Conservation (phyloP, 2,888 invertebrate genomes). For the Patella pellucida region DNA sequence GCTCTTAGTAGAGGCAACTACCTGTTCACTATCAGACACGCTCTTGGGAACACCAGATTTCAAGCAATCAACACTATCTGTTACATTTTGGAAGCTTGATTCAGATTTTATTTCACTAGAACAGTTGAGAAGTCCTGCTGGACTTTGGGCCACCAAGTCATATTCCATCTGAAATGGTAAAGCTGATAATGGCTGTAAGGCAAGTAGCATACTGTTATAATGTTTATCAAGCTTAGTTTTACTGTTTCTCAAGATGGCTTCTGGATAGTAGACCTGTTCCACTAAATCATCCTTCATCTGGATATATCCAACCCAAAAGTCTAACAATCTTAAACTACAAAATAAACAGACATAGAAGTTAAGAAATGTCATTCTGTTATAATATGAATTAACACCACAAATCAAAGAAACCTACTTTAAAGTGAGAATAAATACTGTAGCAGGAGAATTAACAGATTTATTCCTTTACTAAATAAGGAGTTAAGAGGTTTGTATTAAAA, state of each 20-base stretch:
- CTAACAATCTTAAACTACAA: slow-evolving; percentile 84
- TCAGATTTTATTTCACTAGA: neutral
- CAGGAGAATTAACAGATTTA: too few relatives aligned
- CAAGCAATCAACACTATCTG: slow-evolving; percentile 9
- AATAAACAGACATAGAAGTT: neutral
- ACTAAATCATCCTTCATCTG: slow-evolving; percentile 86
- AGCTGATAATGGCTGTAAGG: slow-evolving; percentile 84
- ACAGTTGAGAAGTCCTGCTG: neutral
- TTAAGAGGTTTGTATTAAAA: too few relatives aligned
- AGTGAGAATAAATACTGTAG: too few relatives aligned
- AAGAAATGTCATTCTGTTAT: neutral
- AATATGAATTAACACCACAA: too few relatives aligned
- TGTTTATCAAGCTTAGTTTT: slow-evolving; percentile 73
- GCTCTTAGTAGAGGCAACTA: neutral
- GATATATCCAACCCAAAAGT: slow-evolving; percentile 90
- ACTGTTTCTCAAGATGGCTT: slow-evolving; percentile 80
- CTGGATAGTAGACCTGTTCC: slow-evolving; percentile 83
- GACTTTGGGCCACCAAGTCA: slow-evolving; percentile 43
- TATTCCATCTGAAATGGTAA: slow-evolving; percentile 84
- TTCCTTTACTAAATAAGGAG: too few relatives aligned
- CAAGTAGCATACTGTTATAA: slow-evolving; percentile 82
- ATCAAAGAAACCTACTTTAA: too few relatives aligned
- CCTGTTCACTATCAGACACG: slow-evolving; percentile 4
- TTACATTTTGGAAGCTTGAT: neutral
- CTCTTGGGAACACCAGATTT: neutral